Evolutionary conservation across 2,113 vertebrate genomes (phyloP).

Genomic region (Protobothrops flavoviridis): DNA sequence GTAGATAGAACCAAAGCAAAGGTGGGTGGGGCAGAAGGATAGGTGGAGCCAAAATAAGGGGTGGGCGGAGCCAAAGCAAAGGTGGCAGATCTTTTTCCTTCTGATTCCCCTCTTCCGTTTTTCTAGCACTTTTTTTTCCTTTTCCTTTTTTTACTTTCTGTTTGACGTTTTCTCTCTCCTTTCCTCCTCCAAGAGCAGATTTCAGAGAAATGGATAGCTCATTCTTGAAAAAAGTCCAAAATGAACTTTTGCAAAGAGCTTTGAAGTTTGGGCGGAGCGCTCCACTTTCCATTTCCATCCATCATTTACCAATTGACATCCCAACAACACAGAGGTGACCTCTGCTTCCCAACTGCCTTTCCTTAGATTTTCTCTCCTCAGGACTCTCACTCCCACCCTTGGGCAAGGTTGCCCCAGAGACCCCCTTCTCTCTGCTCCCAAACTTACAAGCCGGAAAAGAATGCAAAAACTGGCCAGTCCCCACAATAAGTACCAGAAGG

Average conservation of each 20-base stretch:
- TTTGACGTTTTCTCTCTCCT: background rate
- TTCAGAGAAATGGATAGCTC: background rate
- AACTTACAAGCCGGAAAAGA: constrained; percentile 1
- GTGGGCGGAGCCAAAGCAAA: background rate
- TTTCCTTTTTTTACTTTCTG: background rate
- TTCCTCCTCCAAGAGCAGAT: background rate
- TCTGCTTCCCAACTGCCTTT: background rate
- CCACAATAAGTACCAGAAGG: constrained; percentile 21
- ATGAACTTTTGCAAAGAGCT: background rate
- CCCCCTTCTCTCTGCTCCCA: background rate
- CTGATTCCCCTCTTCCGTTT: background rate
- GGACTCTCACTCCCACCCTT: background rate
- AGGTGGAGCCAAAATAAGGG: background rate
- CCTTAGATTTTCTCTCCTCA: background rate
- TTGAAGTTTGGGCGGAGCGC: background rate
- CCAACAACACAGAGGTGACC: background rate
- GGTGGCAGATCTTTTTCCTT: background rate
- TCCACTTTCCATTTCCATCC: background rate
- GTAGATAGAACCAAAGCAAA: background rate
- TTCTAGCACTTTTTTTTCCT: background rate
- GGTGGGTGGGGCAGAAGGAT: background rate
- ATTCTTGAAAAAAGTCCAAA: background rate
- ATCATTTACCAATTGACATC: background rate
- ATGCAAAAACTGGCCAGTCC: constrained; percentile 5
- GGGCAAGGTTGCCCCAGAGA: background rate